Percentiles rank a stretch among this genome's conserved stretches.
Conservation (phyloP, 2,797 vertebrate species). For the Ptychobarbus kaznakovi region DNA sequence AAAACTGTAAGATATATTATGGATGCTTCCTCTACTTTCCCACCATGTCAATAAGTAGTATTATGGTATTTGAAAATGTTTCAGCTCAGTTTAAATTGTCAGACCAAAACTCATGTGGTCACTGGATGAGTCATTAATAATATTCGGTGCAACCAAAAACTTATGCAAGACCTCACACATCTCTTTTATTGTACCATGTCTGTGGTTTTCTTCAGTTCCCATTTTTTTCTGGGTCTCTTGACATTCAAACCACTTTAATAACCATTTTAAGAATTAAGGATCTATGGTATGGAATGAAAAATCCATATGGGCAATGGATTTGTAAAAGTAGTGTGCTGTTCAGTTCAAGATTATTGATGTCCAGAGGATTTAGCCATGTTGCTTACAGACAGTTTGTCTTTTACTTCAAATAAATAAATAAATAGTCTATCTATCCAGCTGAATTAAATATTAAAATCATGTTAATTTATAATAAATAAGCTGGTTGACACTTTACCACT, state of each 20-base stretch:
- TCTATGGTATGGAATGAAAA: constrained; percentile 30
- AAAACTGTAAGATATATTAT: not conserved
- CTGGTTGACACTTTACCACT: not conserved
- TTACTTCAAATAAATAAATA: not conserved
- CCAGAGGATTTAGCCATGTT: not conserved
- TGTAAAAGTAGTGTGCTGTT: not conserved
- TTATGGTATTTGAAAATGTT: constrained; percentile 28
- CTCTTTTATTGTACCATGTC: constrained; percentile 52
- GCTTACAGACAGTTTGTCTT: not conserved
- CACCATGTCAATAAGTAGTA: not conserved
- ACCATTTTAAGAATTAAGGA: constrained; percentile 40
- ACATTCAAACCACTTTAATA: constrained; percentile 46
- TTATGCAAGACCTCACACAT: constrained; percentile 56
- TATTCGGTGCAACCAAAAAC: constrained; percentile 47
- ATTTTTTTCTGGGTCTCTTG: constrained; percentile 43
- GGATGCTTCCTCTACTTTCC: constrained; percentile 2
- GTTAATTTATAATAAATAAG: too few relatives aligned
- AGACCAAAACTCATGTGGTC: constrained; percentile 35
- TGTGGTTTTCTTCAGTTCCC: constrained; percentile 57
- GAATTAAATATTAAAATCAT: not conserved
- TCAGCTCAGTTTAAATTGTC: constrained; percentile 24
- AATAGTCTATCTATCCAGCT: not conserved
- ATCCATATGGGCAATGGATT: constrained; percentile 11
- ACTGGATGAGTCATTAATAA: constrained; percentile 27
- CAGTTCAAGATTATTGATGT: not conserved